Evolutionary conservation across 2,888 invertebrate species (phyloP), one percentile per base, ranked within the genome.

Genomic region (Caenorhabditis doughertyi): DNA sequence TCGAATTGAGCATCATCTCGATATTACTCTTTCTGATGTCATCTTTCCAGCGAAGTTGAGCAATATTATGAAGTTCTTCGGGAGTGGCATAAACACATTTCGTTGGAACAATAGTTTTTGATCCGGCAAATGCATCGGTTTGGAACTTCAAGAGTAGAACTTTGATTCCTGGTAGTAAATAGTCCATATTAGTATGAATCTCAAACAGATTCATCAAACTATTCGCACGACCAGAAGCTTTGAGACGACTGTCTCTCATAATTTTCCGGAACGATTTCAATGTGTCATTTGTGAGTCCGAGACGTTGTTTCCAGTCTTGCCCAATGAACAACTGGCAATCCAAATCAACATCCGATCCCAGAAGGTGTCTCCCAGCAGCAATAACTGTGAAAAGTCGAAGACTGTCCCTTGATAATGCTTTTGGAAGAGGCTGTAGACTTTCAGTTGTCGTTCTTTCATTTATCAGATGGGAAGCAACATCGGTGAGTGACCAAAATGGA

Each of bases 21-120:
- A 84, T 84, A 67, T 90, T 90, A 42, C 72, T 70, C 16, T 84
- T 70, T 1, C 90, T 85, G 25, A 89, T 81, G 62, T 90, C 90
- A 29, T 81, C 51, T 18, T 80, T 82, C 83, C 82, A 85, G 11
- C 85, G 65, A 11, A 74, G 29, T 18, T 44, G 42, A 0, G 64
- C 32, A 53, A 84, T 81, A 21, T 25, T n/a, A 5, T 11, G 7
- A 23, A 35, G 42, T 25, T 81, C 79, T 13, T 73, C 74, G 0
- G 16, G 27, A 27, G 51, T 68, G 4, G 74, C 58, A 16, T 49
- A 79, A 4, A 56, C 25, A 42, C 77, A 82, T 27, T 77, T 77
- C 16, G 18, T 67, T n/a, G 82, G 82, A 8, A 35, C 62, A 9
- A 82, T 68, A 1, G 65, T 16, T 13, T 29, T 49, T 0, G 47